Evolutionary conservation across 2,888 invertebrate genomes (phyloP).

Genomic region (Andrena dorsata): DNA sequence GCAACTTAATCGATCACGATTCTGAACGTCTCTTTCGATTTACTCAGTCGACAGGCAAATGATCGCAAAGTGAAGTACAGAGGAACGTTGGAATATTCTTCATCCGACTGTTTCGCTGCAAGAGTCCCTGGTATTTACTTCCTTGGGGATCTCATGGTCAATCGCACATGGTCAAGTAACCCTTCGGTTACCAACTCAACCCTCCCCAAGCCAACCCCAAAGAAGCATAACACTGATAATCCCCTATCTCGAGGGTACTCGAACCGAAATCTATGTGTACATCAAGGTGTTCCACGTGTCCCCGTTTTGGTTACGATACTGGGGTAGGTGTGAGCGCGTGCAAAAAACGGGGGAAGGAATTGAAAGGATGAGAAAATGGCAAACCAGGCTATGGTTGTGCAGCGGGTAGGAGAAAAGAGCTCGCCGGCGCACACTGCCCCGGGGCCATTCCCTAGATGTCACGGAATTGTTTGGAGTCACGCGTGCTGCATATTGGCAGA

Average conservation of each 20-base stretch:
- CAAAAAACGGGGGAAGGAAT: not conserved
- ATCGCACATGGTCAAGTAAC: too few species aligned
- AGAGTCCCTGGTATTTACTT: too few species aligned
- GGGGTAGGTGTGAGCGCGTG: too few species aligned
- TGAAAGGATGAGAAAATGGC: not conserved
- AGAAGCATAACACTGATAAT: too few species aligned
- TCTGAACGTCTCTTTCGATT: constrained; percentile 21
- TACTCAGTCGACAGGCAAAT: not conserved
- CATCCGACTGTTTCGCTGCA: not conserved
- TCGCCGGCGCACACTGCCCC: constrained; percentile 8
- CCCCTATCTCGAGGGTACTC: too few species aligned
- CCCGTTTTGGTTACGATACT: not conserved
- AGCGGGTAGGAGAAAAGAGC: constrained; percentile 9
- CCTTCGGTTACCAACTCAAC: too few species aligned
- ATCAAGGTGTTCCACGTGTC: not conserved
- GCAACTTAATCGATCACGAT: constrained; percentile 37
- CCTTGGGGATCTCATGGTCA: too few species aligned
- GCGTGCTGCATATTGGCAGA: constrained; percentile 53
- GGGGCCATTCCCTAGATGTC: constrained; percentile 63
- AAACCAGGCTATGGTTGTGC: constrained; percentile 23
- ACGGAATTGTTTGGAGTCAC: constrained; percentile 68
- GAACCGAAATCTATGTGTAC: too few species aligned
- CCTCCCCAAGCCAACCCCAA: too few species aligned
- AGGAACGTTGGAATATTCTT: not conserved
- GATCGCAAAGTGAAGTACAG: not conserved